A percentile compares a stretch with the other conserved stretches of the same genome.
Conservation (phyloP, 2,888 invertebrate species). For the Bombylius discolor region DNA sequence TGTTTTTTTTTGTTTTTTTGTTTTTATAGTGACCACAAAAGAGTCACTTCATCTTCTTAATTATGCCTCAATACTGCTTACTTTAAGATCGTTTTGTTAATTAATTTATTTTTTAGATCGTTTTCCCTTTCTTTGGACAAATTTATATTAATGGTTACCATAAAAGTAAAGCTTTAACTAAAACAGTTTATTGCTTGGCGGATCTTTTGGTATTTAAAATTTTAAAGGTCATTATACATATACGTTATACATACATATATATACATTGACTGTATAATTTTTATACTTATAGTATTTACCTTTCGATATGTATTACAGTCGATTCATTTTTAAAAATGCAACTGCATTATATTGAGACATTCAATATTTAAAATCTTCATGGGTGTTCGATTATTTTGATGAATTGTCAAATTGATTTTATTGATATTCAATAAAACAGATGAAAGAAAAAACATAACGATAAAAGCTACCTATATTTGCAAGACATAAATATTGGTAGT, state of each 20-base stretch:
- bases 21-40: not conserved
- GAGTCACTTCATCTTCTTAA: slow-evolving; percentile 1
- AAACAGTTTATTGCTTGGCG: slow-evolving; percentile 5
- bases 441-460: too few relatives aligned
- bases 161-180: slow-evolving; percentile 22
- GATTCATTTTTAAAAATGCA: too few relatives aligned
- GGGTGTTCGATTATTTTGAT: not conserved
- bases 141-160: slow-evolving; percentile 38
- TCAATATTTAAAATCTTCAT: not conserved
- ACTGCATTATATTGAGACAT: not conserved
- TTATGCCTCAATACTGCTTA: not conserved
- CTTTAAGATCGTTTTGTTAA: slow-evolving; percentile 3
- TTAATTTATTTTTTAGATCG: slow-evolving; percentile 8
- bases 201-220: not conserved
- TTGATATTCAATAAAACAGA: too few relatives aligned
- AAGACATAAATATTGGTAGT: too few relatives aligned
- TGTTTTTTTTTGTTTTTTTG: not conserved
- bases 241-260: not conserved
- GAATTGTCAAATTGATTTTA: not conserved
- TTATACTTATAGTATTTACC: too few relatives aligned
- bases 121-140: slow-evolving; percentile 23
- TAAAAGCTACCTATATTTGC: too few relatives aligned
- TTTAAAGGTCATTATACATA: not conserved
- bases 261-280: too few relatives aligned
- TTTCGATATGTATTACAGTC: too few relatives aligned